These are phyloP conservation scores for Drosophila prostipennis DNA, from an alignment of 2,888 invertebrate genomes.

Conservation along the genomic window DNA sequence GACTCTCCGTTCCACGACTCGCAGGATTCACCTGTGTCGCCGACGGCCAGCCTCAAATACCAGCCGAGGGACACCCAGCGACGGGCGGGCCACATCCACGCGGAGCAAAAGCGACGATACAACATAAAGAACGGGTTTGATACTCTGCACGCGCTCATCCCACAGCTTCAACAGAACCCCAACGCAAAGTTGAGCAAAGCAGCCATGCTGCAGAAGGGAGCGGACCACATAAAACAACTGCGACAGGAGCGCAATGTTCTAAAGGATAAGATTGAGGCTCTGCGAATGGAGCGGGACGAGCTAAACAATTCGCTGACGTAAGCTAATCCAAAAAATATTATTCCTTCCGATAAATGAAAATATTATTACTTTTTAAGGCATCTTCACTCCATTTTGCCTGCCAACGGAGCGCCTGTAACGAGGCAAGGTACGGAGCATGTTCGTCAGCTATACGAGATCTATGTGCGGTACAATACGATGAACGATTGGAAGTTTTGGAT, in stretches of 20 bases:
- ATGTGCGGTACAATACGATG: slow-evolving; percentile 93
- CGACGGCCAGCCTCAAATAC: slow-evolving; percentile 84
- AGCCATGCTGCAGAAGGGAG: slow-evolving; percentile 98
- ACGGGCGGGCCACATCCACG: slow-evolving; percentile 95
- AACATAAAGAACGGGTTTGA: slow-evolving; percentile 99
- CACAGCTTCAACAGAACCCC: slow-evolving; percentile 94
- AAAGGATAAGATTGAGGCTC: slow-evolving; percentile 94
- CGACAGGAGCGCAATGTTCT: slow-evolving; percentile 93
- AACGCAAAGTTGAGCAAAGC: slow-evolving; percentile 97
- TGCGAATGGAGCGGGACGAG: slow-evolving; percentile 94
- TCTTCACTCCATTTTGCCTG: slow-evolving; percentile 97
- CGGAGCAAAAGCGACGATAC: slow-evolving; percentile 97
- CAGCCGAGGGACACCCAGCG: slow-evolving; percentile 87
- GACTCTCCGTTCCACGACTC: slow-evolving; percentile 82
- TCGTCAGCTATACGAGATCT: slow-evolving; percentile 96
- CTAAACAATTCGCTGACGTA: slow-evolving; percentile 96
- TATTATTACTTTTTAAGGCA: slow-evolving; percentile 86
- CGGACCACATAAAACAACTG: slow-evolving; percentile 96
- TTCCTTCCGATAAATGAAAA: background rate
- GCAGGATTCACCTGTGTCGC: slow-evolving; percentile 87
- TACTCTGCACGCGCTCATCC: slow-evolving; percentile 95
- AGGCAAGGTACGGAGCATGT: slow-evolving; percentile 95
- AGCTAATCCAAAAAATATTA: slow-evolving; percentile 12
- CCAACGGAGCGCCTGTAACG: slow-evolving; percentile 97
- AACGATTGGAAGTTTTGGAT: slow-evolving; percentile 99